Conservation (phyloP, 2,888 invertebrate genomes). For the Gymnoscelis rufifasciata region DNA sequence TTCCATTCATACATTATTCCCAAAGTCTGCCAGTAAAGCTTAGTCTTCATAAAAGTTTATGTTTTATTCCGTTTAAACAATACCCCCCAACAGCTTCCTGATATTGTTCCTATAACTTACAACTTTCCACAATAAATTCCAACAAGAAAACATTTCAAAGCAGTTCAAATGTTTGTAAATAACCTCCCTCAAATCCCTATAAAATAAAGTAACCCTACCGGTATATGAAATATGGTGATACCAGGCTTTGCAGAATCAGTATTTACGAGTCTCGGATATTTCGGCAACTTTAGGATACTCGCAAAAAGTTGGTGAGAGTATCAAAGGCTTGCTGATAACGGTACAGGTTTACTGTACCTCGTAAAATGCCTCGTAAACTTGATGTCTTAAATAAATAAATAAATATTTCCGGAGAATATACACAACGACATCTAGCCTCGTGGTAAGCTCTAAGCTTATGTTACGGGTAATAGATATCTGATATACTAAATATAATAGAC, state of each 20-base stretch:
- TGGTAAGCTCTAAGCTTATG: too few relatives aligned
- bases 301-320: conserved; percentile 30
- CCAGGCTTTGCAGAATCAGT: conserved; percentile 36
- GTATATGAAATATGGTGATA: conserved; percentile 27
- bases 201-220: conserved; percentile 14
- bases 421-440: too few relatives aligned
- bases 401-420: neutral
- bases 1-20: too few relatives aligned
- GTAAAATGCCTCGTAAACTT: conserved; percentile 23
- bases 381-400: conserved; percentile 7
- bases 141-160: conserved; percentile 1
- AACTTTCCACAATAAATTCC: neutral
- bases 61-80: too few relatives aligned
- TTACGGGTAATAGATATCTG: too few relatives aligned
- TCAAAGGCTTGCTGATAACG: conserved; percentile 29
- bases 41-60: too few relatives aligned
- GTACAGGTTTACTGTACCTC: conserved; percentile 31
- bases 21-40: too few relatives aligned
- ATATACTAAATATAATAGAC: too few relatives aligned
- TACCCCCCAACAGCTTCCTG: too few relatives aligned
- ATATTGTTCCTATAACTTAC: too few relatives aligned
- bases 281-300: conserved; percentile 37
- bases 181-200: conserved; percentile 8
- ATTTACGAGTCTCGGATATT: conserved; percentile 38
- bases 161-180: conserved; percentile 3